Conservation (phyloP, 92 coral and sea anemone species). For the Micromussa lordhowensis region DNA sequence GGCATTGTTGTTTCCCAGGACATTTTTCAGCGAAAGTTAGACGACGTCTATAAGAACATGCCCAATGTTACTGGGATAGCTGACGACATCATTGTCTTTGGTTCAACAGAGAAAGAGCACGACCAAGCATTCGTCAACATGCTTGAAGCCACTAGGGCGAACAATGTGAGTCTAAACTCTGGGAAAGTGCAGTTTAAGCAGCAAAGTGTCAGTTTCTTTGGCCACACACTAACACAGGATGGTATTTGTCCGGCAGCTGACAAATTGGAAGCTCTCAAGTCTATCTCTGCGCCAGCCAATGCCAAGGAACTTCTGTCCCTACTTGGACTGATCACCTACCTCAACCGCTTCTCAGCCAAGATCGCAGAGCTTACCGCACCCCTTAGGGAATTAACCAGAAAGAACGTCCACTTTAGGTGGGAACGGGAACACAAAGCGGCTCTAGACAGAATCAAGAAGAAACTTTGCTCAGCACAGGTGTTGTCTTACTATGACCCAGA, state of each 20-base stretch:
- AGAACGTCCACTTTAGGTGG: slow-evolving; percentile 70
- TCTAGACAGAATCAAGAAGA: slow-evolving; percentile 62
- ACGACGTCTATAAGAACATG: slow-evolving; percentile 46
- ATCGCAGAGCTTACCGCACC: slow-evolving; percentile 65
- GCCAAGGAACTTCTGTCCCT: slow-evolving; percentile 65
- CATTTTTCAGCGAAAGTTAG: background rate
- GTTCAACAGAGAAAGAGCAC: slow-evolving; percentile 74
- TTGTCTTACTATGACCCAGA: slow-evolving; percentile 64
- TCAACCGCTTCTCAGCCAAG: slow-evolving; percentile 61
- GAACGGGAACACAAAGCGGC: slow-evolving; percentile 60
- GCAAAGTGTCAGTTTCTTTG: slow-evolving; percentile 51
- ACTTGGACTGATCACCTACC: slow-evolving; percentile 44
- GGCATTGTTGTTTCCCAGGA: no score
- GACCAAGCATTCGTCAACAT: slow-evolving; percentile 61
- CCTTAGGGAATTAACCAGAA: slow-evolving; percentile 64
- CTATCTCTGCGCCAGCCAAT: slow-evolving; percentile 57
- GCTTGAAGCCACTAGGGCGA: slow-evolving; percentile 52
- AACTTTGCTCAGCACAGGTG: slow-evolving; percentile 37
- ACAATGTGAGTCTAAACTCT: slow-evolving; percentile 73
- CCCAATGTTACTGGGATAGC: slow-evolving; percentile 60
- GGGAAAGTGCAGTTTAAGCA: slow-evolving; percentile 73
- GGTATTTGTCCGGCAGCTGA: slow-evolving; percentile 66
- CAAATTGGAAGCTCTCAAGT: slow-evolving; percentile 61
- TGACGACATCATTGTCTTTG: slow-evolving; percentile 59
- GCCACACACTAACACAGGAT: slow-evolving; percentile 56